Evolutionary conservation across 1,140 invertebrate genomes (phyloP), one percentile per base, ranked within the genome.

Genomic region (Penaeus indicus): DNA sequence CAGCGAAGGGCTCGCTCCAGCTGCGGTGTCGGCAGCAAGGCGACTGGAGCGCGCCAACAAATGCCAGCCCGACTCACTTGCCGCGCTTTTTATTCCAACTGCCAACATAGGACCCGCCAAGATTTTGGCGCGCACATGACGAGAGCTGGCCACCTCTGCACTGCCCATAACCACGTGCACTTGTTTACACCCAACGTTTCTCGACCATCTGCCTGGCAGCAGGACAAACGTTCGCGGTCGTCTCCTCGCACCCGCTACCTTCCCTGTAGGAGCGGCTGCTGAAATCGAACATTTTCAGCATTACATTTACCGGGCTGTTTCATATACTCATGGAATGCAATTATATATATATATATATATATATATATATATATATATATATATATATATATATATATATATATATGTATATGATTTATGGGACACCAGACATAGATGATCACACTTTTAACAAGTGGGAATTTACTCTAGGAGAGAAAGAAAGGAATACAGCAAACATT

Each of bases 71-170:
- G 87, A 88, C 87, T 90, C 86, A 88, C 90, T 90, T 90, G 90
- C 90, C 90, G 90, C 86, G 86, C 90, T 90, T 90, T 90, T 90
- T 90, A 90, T 90, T 90, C 90, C 90, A 88, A 90, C 90, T 90
- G 90, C 86, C 90, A 90, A 90, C 87, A 88, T 88, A 88, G 87
- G 90, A 88, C 86, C 90, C 90, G 84, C 90, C 86, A 90, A 90
- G 86, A 90, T 88, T 90, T 90, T 90, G 90, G 90, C 90, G 90
- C 86, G 86, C 86, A 88, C 86, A 88, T 88, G 86, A 88, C 86
- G 86, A 88, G 86, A 88, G 86, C 86, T 88, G 86, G 86, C 86
- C 86, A 88, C 86, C 86, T 88, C 86, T 88, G 86, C 86, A 88
- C 86, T 88, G 86, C 86, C 86, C 86, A 88, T 88, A 88, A 88